Evolutionary conservation across 53 echinoderm and acorn worm species (phyloP), one percentile per base, ranked within the genome.

Genomic region (Echinometra lucunter): DNA sequence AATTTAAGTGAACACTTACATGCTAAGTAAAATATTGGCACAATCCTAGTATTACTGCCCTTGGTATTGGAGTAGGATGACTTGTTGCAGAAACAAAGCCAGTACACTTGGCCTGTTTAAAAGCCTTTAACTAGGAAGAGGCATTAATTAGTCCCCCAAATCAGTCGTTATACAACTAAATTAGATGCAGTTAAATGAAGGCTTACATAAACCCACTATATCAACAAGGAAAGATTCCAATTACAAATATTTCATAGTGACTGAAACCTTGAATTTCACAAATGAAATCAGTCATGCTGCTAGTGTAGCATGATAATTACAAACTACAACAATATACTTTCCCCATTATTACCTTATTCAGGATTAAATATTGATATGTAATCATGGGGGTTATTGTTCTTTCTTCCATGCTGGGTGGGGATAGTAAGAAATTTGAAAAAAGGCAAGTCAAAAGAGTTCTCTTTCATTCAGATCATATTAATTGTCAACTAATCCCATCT

Each of bases 311-410:
- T 12, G 8, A 47, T 85, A n/a, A 85, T 85, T 25, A 85, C 34
- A 28, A 85, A 85, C 8, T 47, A 11, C 53, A 85, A 85, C 85
- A 17, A 44, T 85, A 85, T 30, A 49, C n/a, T 85, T 85, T 45
- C 23, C 8, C 17, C 28, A 85, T 49, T 49, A 23, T 49, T n/a
- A 85, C 49, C 40, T 49, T 85, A 21, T 21, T 44, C 7, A 53
- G 49, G 45, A 85, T 47, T 49, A 85, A 47, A 49, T 85, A 49
- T 49, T 47, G 2, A 47, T 27, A 85, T 85, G 47, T 49, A 85
- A 47, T 47, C 85, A 53, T 19, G 40, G 72, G 0, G 32, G 35
- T 72, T 32, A 78, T 40, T 78, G 78, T 42, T 38, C 78, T 78
- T 38, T 3, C 15, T 35, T 34, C 72, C 11, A 5, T 3, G 34